A percentile compares a stretch with the other conserved stretches of the same genome.
phyloP scores from a whole-genome alignment of 92 coral and sea anemone genomes.

The Palythoa heliodiscus region DNA sequence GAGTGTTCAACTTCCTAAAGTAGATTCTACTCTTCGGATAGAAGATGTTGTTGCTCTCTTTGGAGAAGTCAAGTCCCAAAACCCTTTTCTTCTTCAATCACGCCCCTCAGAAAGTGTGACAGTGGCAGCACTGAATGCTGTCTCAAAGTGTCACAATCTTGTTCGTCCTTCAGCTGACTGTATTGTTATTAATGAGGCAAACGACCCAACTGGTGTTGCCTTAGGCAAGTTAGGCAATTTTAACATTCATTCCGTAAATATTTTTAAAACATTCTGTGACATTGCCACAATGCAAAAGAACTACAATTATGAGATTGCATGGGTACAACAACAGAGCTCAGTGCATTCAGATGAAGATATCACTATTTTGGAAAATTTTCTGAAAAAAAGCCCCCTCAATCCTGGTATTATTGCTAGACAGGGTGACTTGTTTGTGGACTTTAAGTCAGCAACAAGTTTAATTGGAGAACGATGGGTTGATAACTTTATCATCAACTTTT shows the following conservation, averaged over 20 bases:
- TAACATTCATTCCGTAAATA: not conserved
- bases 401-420: not conserved
- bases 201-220: slow-evolving; percentile 30
- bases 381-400: slow-evolving; percentile 14
- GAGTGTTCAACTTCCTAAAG: slow-evolving; percentile 13
- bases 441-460: slow-evolving; percentile 19
- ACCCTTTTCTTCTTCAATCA: slow-evolving; percentile 23
- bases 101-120: slow-evolving; percentile 32
- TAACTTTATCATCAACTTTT: slow-evolving; percentile 18
- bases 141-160: slow-evolving; percentile 13
- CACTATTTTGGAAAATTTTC: not conserved
- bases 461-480: slow-evolving; percentile 27
- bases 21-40: not conserved
- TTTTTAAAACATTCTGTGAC: slow-evolving; percentile 21
- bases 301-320: slow-evolving; percentile 20
- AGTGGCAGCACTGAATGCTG: not conserved
- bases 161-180: not conserved
- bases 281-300: slow-evolving; percentile 20
- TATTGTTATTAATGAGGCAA: slow-evolving; percentile 7
- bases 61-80: slow-evolving; percentile 10
- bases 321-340: not conserved
- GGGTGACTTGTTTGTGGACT: slow-evolving; percentile 13
- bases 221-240: slow-evolving; percentile 5
- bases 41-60: not conserved
- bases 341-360: not conserved